Evolutionary conservation across 23 tunicate genomes (phyloP).

Genomic region (Botrylloides violaceus): DNA sequence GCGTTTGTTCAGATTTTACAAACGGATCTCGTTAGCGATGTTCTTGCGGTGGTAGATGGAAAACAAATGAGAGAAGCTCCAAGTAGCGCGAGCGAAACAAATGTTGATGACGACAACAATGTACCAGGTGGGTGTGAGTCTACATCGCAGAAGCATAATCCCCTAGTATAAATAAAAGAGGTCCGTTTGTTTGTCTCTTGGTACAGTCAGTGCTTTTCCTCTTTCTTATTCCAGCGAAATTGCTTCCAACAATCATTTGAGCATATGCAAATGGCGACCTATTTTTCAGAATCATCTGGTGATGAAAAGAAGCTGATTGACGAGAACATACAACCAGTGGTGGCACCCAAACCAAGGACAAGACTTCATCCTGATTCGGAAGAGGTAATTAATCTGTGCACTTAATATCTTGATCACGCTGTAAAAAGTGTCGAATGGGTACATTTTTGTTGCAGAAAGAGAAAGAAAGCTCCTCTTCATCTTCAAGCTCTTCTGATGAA

Average conservation of each 20-base stretch:
- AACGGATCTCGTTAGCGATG: background rate
- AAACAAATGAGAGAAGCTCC: background rate
- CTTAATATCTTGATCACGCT: background rate
- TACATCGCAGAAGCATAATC: too few relatives aligned
- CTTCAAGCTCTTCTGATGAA: background rate
- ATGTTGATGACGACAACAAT: background rate
- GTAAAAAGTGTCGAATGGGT: too few relatives aligned
- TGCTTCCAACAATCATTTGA: too few relatives aligned
- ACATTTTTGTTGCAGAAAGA: background rate
- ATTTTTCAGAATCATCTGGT: background rate
- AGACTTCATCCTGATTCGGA: background rate
- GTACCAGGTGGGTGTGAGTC: background rate
- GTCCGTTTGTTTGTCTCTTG: too few relatives aligned
- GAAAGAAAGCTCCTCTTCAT: background rate
- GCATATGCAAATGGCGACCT: too few relatives aligned
- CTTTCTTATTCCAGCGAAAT: too few relatives aligned
- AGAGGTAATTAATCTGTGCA: background rate
- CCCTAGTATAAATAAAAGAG: too few relatives aligned
- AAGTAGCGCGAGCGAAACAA: background rate
- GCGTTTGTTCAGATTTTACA: background rate
- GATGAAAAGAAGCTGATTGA: background rate
- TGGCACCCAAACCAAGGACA: background rate
- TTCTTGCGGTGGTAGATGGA: conserved; percentile 11
- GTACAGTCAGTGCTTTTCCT: too few relatives aligned
- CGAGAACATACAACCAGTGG: background rate